phyloP scores from a whole-genome alignment of 2,113 vertebrate species.

The Entelurus aequoreus region DNA sequence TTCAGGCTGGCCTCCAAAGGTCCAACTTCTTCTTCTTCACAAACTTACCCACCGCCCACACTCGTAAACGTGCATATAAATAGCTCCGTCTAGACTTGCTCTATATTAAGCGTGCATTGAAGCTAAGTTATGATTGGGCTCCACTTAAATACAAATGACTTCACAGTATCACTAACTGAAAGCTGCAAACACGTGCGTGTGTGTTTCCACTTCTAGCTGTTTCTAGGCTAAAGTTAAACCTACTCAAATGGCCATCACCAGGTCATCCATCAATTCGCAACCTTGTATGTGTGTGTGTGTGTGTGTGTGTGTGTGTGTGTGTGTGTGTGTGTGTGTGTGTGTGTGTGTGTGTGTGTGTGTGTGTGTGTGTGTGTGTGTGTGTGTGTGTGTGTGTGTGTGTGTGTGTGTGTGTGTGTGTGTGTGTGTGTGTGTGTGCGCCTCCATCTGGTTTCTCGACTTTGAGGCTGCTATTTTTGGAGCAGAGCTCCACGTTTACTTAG shows the following conservation, averaged over 20 bases:
- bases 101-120: slow-evolving; percentile 1
- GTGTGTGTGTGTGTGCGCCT: slow-evolving; percentile 10
- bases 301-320: slow-evolving; percentile 18
- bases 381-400: slow-evolving; percentile 1
- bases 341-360: slow-evolving; percentile 6
- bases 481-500: slow-evolving; percentile 32
- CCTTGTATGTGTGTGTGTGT: slow-evolving; percentile 18
- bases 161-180: slow-evolving; percentile 5
- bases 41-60: not conserved
- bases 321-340: slow-evolving; percentile 16
- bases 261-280: slow-evolving; percentile 24
- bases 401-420: slow-evolving; percentile 23
- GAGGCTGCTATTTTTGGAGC: slow-evolving; percentile 34
- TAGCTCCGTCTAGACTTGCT: slow-evolving; percentile 1
- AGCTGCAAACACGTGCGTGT: slow-evolving; percentile 1
- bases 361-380: not conserved
- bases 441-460: slow-evolving; percentile 35
- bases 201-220: slow-evolving; percentile 4
- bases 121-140: slow-evolving; percentile 3
- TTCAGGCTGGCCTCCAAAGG: not conserved
- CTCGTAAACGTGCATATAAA: not conserved
- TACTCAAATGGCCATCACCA: slow-evolving; percentile 20
- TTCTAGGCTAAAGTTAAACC: slow-evolving; percentile 10
- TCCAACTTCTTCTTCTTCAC: not conserved
- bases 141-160: slow-evolving; percentile 4